A percentile compares a stretch with the other conserved stretches of the same genome.
Evolutionary conservation across 2,113 vertebrate species (phyloP).

Genomic region (Osmerus mordax): DNA sequence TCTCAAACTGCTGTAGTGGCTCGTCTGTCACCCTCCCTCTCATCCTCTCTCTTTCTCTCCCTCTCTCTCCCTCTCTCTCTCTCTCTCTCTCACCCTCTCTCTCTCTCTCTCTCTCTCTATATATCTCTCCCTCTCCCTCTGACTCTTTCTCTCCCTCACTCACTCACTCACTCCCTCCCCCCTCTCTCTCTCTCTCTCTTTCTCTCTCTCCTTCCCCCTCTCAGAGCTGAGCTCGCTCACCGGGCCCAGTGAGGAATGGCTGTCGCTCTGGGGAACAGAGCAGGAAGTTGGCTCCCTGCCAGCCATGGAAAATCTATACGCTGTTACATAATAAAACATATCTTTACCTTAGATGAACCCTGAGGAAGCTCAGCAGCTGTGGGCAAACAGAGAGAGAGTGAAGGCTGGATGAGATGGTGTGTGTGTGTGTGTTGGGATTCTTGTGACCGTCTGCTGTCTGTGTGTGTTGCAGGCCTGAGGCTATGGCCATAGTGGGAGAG

Average conservation of each 20-base stretch:
- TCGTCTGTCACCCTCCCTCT: conserved; percentile 12
- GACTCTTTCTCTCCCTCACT: no score
- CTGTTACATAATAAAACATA: conserved; percentile 73
- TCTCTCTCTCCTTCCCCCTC: not conserved
- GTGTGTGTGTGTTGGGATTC: no score
- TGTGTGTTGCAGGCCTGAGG: no score
- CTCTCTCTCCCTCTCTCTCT: conserved; percentile 14
- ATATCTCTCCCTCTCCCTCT: no score
- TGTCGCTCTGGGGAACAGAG: no score
- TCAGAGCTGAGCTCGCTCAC: not conserved
- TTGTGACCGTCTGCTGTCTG: no score
- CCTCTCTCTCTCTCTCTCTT: not conserved
- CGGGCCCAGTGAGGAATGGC: no score
- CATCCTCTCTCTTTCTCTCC: conserved; percentile 13
- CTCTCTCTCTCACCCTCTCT: conserved; percentile 16
- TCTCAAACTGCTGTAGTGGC: conserved; percentile 9
- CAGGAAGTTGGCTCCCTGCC: no score
- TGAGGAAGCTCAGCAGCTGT: conserved; percentile 71
- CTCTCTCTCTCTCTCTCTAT: not conserved
- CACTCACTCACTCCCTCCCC: not conserved
- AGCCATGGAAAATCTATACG: no score
- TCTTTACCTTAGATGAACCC: conserved; percentile 79
- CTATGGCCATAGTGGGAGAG: no score
- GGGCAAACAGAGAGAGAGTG: conserved; percentile 55
- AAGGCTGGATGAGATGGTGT: conserved; percentile 42